phyloP scores from a whole-genome alignment of 2,888 invertebrate genomes.

The Stenchaetothrips biformis region DNA sequence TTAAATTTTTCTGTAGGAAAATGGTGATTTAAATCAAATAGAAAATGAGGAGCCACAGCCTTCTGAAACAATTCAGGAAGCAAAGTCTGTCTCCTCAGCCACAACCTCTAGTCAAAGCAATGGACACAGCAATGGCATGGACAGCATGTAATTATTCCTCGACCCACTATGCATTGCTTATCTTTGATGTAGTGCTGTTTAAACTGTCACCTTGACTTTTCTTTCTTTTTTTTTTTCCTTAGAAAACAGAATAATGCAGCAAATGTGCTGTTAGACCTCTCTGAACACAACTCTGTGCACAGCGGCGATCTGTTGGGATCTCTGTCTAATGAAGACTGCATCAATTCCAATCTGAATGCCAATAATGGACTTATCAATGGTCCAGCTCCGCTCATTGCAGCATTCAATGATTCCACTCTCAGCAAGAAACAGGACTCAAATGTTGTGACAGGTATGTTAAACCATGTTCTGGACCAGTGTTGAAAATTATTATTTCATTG shows the following conservation, averaged over 20 bases:
- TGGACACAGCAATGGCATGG: constrained; percentile 12
- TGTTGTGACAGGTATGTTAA: constrained; percentile 1
- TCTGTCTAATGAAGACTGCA: constrained; percentile 14
- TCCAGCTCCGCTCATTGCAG: neutral
- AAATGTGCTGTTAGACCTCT: constrained; percentile 51
- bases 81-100: constrained; percentile 11
- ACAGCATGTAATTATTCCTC: neutral
- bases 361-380: constrained; percentile 18
- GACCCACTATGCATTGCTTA: too few species aligned
- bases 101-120: constrained; percentile 17
- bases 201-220: neutral
- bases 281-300: constrained; percentile 33
- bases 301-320: neutral
- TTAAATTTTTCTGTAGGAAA: neutral
- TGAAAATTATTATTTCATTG: neutral
- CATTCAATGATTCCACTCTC: constrained; percentile 13
- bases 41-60: constrained; percentile 4
- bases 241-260: constrained; percentile 52
- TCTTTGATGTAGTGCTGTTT: too few species aligned
- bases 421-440: constrained; percentile 20
- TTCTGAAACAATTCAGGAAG: neutral
- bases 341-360: constrained; percentile 11
- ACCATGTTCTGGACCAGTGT: neutral
- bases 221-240: constrained; percentile 40
- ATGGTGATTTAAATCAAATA: constrained; percentile 24